Conservation (phyloP, 1,140 invertebrate species). For the Mylabris phalerata region DNA sequence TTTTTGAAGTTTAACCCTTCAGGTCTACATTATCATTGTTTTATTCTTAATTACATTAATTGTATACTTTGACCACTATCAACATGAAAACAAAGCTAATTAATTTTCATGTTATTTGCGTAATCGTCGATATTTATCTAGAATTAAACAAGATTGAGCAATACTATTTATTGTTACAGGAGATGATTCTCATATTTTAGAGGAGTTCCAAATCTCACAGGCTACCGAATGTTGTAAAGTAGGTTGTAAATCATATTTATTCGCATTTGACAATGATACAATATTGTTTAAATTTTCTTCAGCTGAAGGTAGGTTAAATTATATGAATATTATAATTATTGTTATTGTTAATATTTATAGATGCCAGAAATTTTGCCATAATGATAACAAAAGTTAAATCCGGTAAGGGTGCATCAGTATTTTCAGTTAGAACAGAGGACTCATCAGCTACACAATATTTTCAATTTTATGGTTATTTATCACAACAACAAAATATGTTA, state of each 20-base stretch:
- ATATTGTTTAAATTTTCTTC: conserved; percentile 47
- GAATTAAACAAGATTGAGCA: not conserved
- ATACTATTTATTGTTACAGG: conserved; percentile 7
- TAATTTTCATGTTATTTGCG: not conserved
- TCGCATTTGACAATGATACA: conserved; percentile 59
- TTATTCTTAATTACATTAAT: conserved; percentile 1
- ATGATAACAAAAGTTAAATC: conserved; percentile 70
- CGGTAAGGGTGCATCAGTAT: conserved; percentile 75
- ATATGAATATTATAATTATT: conserved; percentile 4
- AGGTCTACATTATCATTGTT: not conserved
- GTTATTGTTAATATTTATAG: conserved; percentile 39
- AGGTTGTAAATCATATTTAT: conserved; percentile 58
- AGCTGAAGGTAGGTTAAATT: conserved; percentile 41
- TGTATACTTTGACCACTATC: not conserved
- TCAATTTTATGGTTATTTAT: conserved; percentile 97
- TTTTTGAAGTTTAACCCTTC: conserved; percentile 4
- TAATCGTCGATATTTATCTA: not conserved
- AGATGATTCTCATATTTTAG: conserved; percentile 31
- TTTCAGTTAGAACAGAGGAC: conserved; percentile 94
- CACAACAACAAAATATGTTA: conserved; percentile 99
- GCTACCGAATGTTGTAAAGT: conserved; percentile 63
- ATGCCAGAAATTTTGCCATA: conserved; percentile 71
- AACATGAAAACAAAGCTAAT: not conserved
- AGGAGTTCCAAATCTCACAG: conserved; percentile 61
- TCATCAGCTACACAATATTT: conserved; percentile 97